Conservation (phyloP, 2,888 invertebrate genomes). For the Leptogaster cylindrica region DNA sequence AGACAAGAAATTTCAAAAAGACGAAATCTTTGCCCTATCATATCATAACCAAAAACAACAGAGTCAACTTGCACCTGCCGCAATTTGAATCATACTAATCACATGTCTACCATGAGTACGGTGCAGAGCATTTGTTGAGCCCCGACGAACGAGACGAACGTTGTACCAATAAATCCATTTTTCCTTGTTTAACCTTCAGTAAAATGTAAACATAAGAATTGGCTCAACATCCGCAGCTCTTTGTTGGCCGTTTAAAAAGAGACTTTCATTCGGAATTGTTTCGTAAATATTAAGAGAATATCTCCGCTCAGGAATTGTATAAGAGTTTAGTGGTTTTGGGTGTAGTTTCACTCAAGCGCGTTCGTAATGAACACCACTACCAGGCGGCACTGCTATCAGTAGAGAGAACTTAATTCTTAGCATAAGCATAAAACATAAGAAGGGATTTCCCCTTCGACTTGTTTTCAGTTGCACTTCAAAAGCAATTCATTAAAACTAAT, state of each 20-base stretch:
- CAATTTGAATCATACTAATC: not conserved
- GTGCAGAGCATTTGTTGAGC: not conserved
- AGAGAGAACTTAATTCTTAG: too few species aligned
- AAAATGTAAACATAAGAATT: too few species aligned
- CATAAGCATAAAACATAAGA: too few species aligned
- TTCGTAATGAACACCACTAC: not conserved
- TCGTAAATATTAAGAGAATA: not conserved
- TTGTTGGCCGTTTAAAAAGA: too few species aligned
- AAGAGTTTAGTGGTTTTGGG: conserved; percentile 32
- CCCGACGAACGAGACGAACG: not conserved
- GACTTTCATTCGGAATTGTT: too few species aligned
- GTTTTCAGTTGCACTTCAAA: too few species aligned
- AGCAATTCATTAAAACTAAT: too few species aligned
- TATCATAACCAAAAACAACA: not conserved
- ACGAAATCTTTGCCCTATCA: not conserved
- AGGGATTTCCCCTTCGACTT: too few species aligned
- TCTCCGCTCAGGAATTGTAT: too few species aligned
- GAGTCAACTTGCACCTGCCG: not conserved
- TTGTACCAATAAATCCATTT: too few species aligned
- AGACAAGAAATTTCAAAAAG: not conserved
- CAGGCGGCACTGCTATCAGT: conserved; percentile 1
- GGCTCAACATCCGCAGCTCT: not conserved
- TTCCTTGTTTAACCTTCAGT: too few species aligned
- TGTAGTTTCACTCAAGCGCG: conserved; percentile 34
- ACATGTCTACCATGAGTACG: not conserved